A percentile compares a stretch with the other conserved stretches of the same genome.
These are phyloP conservation scores for Tapirus indicus DNA, from an alignment of 2,797 vertebrate genomes.

Conservation along the genomic window DNA sequence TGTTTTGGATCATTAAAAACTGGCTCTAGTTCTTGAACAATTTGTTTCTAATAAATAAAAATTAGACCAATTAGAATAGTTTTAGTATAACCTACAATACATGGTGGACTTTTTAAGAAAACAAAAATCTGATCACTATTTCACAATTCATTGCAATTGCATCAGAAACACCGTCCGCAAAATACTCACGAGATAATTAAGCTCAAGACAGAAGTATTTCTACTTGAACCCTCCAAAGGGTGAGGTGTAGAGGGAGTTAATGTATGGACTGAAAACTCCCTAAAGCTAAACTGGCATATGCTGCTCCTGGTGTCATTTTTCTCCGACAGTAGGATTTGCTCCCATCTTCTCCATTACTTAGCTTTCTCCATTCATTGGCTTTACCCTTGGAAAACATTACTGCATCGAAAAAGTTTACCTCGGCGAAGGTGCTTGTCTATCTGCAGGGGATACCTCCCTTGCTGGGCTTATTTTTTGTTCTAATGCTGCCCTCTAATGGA, in stretches of 20 bases:
- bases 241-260: slow-evolving; percentile 17
- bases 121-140: slow-evolving; percentile 13
- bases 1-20: slow-evolving; percentile 89
- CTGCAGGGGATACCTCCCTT: slow-evolving; percentile 56
- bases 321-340: not conserved
- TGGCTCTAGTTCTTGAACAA: slow-evolving; percentile 84
- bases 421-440: slow-evolving; percentile 77
- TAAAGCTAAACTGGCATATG: not conserved
- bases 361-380: slow-evolving; percentile 53
- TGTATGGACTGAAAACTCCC: slow-evolving; percentile 57
- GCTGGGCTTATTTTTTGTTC: slow-evolving; percentile 85
- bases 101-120: slow-evolving; percentile 60
- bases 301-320: not conserved
- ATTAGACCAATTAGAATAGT: slow-evolving; percentile 83
- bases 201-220: slow-evolving; percentile 56
- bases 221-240: slow-evolving; percentile 66
- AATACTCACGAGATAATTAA: slow-evolving; percentile 61
- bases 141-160: slow-evolving; percentile 4
- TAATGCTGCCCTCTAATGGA: slow-evolving; percentile 92
- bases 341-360: not conserved
- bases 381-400: slow-evolving; percentile 75
- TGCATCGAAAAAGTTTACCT: slow-evolving; percentile 81
- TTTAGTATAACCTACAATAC: slow-evolving; percentile 58
- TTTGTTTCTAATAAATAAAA: slow-evolving; percentile 89
- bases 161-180: slow-evolving; percentile 47